phyloP scores from a whole-genome alignment of 2,113 vertebrate species.

The Potamarius usumacintae region DNA sequence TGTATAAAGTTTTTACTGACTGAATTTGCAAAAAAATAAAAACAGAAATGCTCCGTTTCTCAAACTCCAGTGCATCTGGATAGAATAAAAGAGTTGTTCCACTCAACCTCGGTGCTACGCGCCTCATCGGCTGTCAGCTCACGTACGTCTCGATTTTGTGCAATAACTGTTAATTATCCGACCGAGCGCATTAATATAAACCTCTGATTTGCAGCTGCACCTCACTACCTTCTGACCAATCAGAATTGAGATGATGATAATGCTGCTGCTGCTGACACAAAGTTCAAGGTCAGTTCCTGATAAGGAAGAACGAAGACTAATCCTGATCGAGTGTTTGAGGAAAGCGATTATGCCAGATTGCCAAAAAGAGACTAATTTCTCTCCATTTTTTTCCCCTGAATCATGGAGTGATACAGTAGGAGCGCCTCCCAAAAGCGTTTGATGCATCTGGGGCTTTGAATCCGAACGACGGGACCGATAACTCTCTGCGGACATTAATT shows the following conservation, averaged over 20 bases:
- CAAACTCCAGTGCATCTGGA: too few relatives aligned
- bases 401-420: conserved; percentile 4
- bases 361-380: conserved; percentile 15
- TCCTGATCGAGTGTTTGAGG: background rate
- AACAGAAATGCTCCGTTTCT: too few relatives aligned
- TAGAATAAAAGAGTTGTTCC: too few relatives aligned
- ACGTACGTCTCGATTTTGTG: too few relatives aligned
- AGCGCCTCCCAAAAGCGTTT: conserved; percentile 8
- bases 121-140: too few relatives aligned
- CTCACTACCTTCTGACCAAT: background rate
- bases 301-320: background rate
- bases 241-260: background rate
- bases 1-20: too few relatives aligned
- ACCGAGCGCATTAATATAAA: background rate
- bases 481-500: conserved; percentile 25
- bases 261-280: background rate
- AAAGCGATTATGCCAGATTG: background rate
- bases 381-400: background rate
- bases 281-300: background rate
- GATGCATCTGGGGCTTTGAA: conserved; percentile 24
- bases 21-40: too few relatives aligned
- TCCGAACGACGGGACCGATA: conserved; percentile 30
- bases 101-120: too few relatives aligned
- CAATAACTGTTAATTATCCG: too few relatives aligned
- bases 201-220: background rate